Evolutionary conservation across 2,888 invertebrate species (phyloP).

Genomic region (Alentia gelatinosa): DNA sequence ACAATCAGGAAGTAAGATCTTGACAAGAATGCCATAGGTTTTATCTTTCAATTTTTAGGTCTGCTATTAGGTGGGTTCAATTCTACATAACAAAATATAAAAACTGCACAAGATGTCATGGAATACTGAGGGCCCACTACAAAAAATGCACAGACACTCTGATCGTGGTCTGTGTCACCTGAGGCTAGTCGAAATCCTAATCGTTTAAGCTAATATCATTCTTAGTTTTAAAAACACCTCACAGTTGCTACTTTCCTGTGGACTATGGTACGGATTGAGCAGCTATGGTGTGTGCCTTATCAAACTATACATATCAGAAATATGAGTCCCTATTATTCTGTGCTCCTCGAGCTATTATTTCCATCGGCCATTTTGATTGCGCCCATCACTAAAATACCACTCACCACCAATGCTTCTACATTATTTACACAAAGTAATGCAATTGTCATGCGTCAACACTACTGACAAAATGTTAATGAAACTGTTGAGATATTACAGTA

Average conservation of each 20-base stretch:
- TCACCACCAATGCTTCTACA: neutral
- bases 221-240: neutral
- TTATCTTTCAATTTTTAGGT: no score
- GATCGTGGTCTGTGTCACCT: neutral
- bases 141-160: neutral
- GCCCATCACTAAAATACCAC: neutral
- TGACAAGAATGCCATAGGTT: no score
- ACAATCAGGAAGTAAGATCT: no score
- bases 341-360: neutral
- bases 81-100: no score
- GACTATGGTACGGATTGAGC: neutral
- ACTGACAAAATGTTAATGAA: neutral
- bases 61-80: no score
- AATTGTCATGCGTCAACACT: neutral
- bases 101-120: no score
- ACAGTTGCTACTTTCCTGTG: neutral
- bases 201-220: neutral
- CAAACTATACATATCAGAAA: neutral
- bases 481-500: slow-evolving; percentile 10
- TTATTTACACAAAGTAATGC: neutral
- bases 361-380: neutral
- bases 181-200: neutral
- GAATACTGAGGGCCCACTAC: no score
- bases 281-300: neutral
- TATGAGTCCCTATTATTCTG: neutral